Evolutionary conservation across 2,888 invertebrate species (phyloP).

Genomic region (Xylophagus ater): DNA sequence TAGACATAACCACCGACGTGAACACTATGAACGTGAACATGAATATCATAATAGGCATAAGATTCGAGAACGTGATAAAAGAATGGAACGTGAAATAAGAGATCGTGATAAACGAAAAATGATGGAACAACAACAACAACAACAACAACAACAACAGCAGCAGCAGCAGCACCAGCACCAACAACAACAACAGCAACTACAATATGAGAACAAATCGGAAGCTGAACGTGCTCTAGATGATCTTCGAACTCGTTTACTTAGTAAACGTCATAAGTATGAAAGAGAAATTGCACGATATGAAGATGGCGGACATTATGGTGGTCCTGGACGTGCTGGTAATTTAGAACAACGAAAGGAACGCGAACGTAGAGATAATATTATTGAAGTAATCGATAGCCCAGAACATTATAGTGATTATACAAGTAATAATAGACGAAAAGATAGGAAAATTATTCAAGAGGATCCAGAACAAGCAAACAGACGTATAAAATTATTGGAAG

Average conservation of each 20-base stretch:
- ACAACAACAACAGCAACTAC: slow-evolving; percentile 20
- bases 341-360: slow-evolving; percentile 1
- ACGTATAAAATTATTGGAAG: slow-evolving; percentile 56
- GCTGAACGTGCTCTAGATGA: slow-evolving; percentile 60
- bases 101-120: slow-evolving; percentile 16
- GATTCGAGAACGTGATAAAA: slow-evolving; percentile 20
- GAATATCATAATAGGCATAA: slow-evolving; percentile 30
- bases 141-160: slow-evolving; percentile 18
- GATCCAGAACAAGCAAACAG: slow-evolving; percentile 46
- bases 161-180: slow-evolving; percentile 23
- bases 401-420: slow-evolving; percentile 39
- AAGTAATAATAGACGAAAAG: slow-evolving; percentile 16
- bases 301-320: slow-evolving; percentile 16
- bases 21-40: slow-evolving; percentile 25
- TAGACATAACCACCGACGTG: slow-evolving; percentile 30
- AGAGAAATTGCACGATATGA: slow-evolving; percentile 40
- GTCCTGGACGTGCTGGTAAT: not conserved
- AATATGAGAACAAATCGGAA: slow-evolving; percentile 31
- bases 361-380: slow-evolving; percentile 24
- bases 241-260: slow-evolving; percentile 58
- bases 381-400: slow-evolving; percentile 40
- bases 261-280: slow-evolving; percentile 57
- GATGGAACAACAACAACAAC: slow-evolving; percentile 19
- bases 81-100: slow-evolving; percentile 5
- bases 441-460: slow-evolving; percentile 23